Conservation (phyloP, 2,888 invertebrate species). For the Sinodicranocentrus sp. region DNA sequence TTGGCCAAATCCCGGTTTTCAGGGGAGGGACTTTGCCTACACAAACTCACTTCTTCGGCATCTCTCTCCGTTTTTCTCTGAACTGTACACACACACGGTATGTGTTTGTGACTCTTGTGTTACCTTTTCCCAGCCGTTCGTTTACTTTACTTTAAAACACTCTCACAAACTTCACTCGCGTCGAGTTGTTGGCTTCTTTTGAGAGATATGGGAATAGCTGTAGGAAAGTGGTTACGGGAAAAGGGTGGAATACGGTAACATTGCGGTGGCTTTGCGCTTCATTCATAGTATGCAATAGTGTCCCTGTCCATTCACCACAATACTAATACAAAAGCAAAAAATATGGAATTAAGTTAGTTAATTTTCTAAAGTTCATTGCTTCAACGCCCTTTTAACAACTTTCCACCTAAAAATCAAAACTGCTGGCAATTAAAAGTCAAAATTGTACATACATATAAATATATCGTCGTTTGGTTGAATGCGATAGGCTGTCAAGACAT, state of each 20-base stretch:
- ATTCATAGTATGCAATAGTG: no score
- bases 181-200: conserved; percentile 3
- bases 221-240: neutral
- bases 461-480: no score
- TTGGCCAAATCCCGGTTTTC: conserved; percentile 71
- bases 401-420: no score
- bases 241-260: neutral
- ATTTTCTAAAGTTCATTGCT: no score
- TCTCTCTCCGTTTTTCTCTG: neutral
- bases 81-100: conserved; percentile 20
- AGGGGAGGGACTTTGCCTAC: conserved; percentile 68
- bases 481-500: no score
- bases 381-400: no score
- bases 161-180: conserved; percentile 8
- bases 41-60: conserved; percentile 58
- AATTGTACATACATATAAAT: no score
- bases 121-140: conserved; percentile 18
- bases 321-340: no score
- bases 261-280: no score
- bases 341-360: no score
- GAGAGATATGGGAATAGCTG: neutral
- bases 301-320: no score
- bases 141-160: conserved; percentile 14
- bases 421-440: no score
- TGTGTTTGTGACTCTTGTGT: conserved; percentile 1